Evolutionary conservation across 37 sponge, comb jelly and placozoan genomes (phyloP).

Genomic region (Chondrosia reniformis): DNA sequence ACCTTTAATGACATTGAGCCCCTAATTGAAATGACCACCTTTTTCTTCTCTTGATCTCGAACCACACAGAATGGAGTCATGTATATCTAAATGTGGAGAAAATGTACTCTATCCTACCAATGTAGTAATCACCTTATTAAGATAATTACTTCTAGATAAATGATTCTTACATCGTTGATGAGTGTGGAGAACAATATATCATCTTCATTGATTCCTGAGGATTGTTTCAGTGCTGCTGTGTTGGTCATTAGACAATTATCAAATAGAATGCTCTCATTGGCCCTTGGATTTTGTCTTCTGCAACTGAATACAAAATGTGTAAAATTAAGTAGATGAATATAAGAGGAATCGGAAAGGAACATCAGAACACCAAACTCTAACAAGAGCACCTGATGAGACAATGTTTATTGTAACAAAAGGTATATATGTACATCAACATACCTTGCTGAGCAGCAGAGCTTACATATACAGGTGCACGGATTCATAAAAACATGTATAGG

Average conservation of each 20-base stretch:
- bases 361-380: no score
- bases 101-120: no score
- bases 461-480: conserved; percentile 27
- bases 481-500: conserved; percentile 46
- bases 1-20: conserved; percentile 77
- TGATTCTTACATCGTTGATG: conserved; percentile 46
- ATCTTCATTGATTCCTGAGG: background rate
- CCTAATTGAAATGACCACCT: conserved; percentile 64
- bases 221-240: background rate
- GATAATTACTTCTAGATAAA: no score
- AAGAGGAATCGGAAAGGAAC: no score
- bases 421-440: no score
- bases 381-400: no score
- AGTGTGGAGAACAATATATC: conserved; percentile 9
- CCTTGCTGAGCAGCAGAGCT: no score
- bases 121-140: no score
- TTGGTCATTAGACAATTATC: background rate
- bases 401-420: no score
- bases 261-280: background rate
- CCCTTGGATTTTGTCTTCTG: background rate
- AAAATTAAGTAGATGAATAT: no score
- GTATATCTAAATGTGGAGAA: conserved; percentile 5
- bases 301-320: no score
- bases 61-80: conserved; percentile 60
- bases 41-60: conserved; percentile 36